phyloP scores from a whole-genome alignment of 2,113 vertebrate genomes.

The Hippocampus mohnikei region DNA sequence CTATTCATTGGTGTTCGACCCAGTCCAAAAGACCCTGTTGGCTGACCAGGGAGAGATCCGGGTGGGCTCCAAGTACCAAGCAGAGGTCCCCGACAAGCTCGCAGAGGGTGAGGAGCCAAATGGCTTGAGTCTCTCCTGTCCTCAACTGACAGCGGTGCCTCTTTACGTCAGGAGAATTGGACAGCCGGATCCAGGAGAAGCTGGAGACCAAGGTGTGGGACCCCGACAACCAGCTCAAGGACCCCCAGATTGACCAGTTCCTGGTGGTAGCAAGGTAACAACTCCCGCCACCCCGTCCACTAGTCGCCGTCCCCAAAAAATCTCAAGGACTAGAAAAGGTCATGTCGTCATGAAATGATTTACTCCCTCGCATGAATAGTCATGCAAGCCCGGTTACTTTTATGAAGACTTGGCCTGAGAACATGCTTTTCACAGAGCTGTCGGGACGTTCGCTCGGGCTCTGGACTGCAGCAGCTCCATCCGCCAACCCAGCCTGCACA shows the following conservation, averaged over 20 bases:
- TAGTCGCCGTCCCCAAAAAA: too few relatives aligned
- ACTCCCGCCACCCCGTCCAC: too few relatives aligned
- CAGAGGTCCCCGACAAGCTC: conserved; percentile 88
- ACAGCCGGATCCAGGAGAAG: conserved; percentile 85
- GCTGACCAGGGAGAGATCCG: conserved; percentile 92
- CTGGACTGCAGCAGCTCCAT: conserved; percentile 95
- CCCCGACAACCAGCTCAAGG: conserved; percentile 87
- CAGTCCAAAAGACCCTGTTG: conserved; percentile 88
- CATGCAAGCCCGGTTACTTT: too few relatives aligned
- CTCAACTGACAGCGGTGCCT: not conserved
- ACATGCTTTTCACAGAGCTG: conserved; percentile 71
- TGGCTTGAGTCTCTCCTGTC: not conserved
- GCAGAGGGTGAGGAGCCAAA: conserved; percentile 73
- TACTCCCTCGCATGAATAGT: not conserved
- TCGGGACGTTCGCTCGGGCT: conserved; percentile 89
- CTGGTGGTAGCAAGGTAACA: conserved; percentile 89
- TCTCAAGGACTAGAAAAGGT: too few relatives aligned
- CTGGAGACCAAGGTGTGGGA: conserved; percentile 94
- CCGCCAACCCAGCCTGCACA: conserved; percentile 92
- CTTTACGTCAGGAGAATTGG: conserved; percentile 73
- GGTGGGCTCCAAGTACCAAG: conserved; percentile 91
- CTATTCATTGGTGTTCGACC: conserved; percentile 93
- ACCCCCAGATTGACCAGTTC: conserved; percentile 93
- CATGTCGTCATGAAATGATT: too few relatives aligned
- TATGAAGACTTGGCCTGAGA: too few relatives aligned